Percentiles rank a stretch among this genome's conserved stretches.
phyloP scores from a whole-genome alignment of 2,888 invertebrate genomes.

The Metalampra italica region DNA sequence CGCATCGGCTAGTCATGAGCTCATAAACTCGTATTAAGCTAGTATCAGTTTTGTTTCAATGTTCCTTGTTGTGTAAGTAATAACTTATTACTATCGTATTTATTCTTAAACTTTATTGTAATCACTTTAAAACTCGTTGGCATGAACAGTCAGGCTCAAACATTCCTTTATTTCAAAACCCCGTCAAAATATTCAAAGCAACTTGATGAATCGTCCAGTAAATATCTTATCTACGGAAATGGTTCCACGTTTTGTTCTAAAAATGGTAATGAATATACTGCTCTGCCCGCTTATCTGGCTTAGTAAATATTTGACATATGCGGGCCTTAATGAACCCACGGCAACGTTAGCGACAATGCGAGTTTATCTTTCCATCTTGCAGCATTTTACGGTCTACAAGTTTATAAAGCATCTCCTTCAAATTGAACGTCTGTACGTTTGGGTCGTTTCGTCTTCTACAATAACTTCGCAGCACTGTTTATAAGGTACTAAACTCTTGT shows the following conservation, averaged over 20 bases:
- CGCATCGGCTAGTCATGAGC: too few species aligned
- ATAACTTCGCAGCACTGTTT: background rate
- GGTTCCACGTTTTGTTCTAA: slow-evolving; percentile 32
- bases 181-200: slow-evolving; percentile 8
- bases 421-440: background rate
- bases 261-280: slow-evolving; percentile 40
- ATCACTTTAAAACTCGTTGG: background rate
- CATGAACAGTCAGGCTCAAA: background rate
- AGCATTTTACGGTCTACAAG: slow-evolving; percentile 30
- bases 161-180: background rate
- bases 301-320: slow-evolving; percentile 59
- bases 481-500: background rate
- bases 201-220: slow-evolving; percentile 11
- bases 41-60: too few species aligned
- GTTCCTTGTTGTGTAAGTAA: too few species aligned
- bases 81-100: too few species aligned
- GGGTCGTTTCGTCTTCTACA: background rate
- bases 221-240: slow-evolving; percentile 29
- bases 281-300: slow-evolving; percentile 39
- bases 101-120: background rate
- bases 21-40: too few species aligned
- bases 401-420: slow-evolving; percentile 21
- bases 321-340: slow-evolving; percentile 54
- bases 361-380: slow-evolving; percentile 39
- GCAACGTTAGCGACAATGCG: slow-evolving; percentile 36